Evolutionary conservation across 2,113 vertebrate genomes (phyloP), one percentile per base, ranked within the genome.

Genomic region (Halichoeres trimaculatus): DNA sequence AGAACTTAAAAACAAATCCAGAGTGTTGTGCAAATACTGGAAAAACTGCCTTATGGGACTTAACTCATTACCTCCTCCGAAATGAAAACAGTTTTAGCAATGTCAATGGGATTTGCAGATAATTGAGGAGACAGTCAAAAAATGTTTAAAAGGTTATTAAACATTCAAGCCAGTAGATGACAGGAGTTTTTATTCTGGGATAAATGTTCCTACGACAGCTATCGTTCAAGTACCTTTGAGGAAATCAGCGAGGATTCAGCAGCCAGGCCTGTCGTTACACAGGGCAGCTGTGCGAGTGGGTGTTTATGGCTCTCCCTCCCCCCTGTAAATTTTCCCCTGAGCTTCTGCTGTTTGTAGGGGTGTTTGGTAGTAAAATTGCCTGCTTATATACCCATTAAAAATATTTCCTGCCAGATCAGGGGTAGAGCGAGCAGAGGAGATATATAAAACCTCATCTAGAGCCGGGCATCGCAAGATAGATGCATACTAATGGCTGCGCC

Each of bases 381-480:
- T 76, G 70, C 59, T 88, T 83, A 88, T 81, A 86, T 75, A 65
- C 50, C 9, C 74, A 77, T 85, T 79, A 76, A 76, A 75, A 84
- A 77, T 77, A 80, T 76, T 66, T 82, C 65, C 40, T 55, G 54
- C 48, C 30, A 48, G 61, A 71, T 81, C 57, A 60, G n/a, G 50
- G 45, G 8, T n/a, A 19, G 12, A 40, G 34, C 36, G 24, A 70
- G 60, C 16, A 30, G 64, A 63, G 62, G 68, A 78, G 67, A 86
- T 35, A 68, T 70, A 66, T 74, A 53, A 38, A 53, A 30, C 47
- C 24, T 86, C 65, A 67, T 82, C 75, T 55, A 40, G 58, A 67
- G 56, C 48, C 63, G 26, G 26, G 38, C 53, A 41, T 58, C 34
- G 20, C 34, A 65, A 70, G 80, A 85, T 68, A 76, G 74, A 77